Evolutionary conservation across 2,888 invertebrate genomes (phyloP), one percentile per base, ranked within the genome.

Genomic region (Harpalus rufipes): DNA sequence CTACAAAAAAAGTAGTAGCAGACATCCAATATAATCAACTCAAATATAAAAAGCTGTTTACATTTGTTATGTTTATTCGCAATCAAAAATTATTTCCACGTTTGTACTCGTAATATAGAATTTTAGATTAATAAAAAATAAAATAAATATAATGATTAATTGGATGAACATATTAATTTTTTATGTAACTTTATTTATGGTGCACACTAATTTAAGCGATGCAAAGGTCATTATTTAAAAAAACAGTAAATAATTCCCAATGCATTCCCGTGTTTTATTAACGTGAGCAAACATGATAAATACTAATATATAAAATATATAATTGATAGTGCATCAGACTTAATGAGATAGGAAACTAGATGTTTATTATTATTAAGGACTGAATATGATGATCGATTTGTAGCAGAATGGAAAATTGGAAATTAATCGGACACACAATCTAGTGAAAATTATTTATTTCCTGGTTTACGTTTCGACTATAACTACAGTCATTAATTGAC

Each of bases 181-280:
- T 58, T 6, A 58, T 58, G 58, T 58, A 14, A 7, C 16, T n/a
- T n/a, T 58, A n/a, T 58, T 58, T 58, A n/a, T 58, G n/a, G 58
- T 58, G 0, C 58, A 14, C 58, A 1, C 16, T 58, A 16, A 16
- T 58, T 58, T 58, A 58, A 7, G 1, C 16, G 58, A 58, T 58
- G 6, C 14, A n/a, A n/a, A 58, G 16, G 1, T 14, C 14, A 16
- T 58, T 44, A 44, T 44, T 44, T 44, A 44, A 44, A 3, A 3
- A 10, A 51, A 51, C 44, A 51, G 44, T 51, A 12, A 51, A 51
- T 10, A 51, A 51, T 12, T 51, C 12, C 44, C 10, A 4, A 51
- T 51, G 12, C 44, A 10, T 12, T 10, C 10, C 0, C 0, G 12
- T 51, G 44, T 51, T 51, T 51, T 10, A 51, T 8, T 51, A 51